Evolutionary conservation across 2,113 vertebrate species (phyloP), one percentile per base, ranked within the genome.

Genomic region (Parus major): DNA sequence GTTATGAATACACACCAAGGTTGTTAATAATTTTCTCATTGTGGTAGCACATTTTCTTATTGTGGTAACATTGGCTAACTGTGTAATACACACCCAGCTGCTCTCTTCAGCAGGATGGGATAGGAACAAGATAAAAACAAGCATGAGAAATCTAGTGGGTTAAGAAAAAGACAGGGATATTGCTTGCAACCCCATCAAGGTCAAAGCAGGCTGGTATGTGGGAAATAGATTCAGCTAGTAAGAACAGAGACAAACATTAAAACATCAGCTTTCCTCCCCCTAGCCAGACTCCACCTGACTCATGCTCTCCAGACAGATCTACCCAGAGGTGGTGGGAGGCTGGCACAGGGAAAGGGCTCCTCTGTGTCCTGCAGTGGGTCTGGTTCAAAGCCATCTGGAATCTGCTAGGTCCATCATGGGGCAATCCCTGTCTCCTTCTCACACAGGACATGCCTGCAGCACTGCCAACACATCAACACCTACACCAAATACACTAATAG

Each of bases 401-500:
- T 1, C 23, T 64, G 3, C 35, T 22, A 52, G 2, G 4, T 46
- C 15, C 28, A 46, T 25, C 14, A 69, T 2, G 3, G 21, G 14
- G 21, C 8, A 81, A 16, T 5, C 25, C 11, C 27, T 15, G 3
- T 12, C 27, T 33, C 72, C 9, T 64, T 59, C 36, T 84, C 15
- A 56, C 7, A 61, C 35, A 47, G 1, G 4, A 5, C 14, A 25
- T 2, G 0, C 23, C 21, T 77, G 35, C 15, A 72, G 11, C 2
- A 1, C 50, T 84, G 46, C 12, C 11, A 76, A 14, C 20, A 64
- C 21, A 24, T 33, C 42, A 46, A 17, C 31, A 41, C 5, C 11
- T 72, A 16, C 36, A 56, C 25, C 24, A 5, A 33, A 61, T 33
- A 7, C 15, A 22, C 1, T 22, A 3, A 16, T 0, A 31, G 5